A percentile compares a stretch with the other conserved stretches of the same genome.
phyloP scores from a whole-genome alignment of 2,888 invertebrate species.

The Molanna angustata region DNA sequence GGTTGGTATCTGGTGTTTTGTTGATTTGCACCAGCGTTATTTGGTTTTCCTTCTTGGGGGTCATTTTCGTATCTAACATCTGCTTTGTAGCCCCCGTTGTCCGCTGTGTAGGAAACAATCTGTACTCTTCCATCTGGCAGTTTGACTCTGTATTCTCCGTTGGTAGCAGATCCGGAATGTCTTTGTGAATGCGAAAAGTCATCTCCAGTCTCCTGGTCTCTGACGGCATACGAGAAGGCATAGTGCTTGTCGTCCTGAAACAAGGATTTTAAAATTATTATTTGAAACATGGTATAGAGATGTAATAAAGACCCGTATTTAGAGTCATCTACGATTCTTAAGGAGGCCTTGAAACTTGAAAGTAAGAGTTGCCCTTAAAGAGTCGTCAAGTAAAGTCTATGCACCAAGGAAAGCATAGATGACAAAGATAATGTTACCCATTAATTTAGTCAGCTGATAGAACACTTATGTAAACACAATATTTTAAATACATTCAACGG shows the following conservation, averaged over 20 bases:
- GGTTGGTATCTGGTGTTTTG: conserved; percentile 1
- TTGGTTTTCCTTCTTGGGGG: conserved; percentile 1
- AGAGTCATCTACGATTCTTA: no score
- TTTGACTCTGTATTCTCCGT: conserved; percentile 66
- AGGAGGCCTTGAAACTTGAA: no score
- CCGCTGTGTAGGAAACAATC: conserved; percentile 65
- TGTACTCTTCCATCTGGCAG: conserved; percentile 66
- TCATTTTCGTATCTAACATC: conserved; percentile 59
- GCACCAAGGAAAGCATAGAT: no score
- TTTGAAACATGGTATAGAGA: no score
- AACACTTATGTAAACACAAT: no score
- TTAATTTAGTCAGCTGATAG: no score
- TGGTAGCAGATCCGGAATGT: conserved; percentile 60
- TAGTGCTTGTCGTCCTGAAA: conserved; percentile 52
- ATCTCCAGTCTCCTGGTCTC: conserved; percentile 60
- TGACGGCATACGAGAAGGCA: conserved; percentile 64
- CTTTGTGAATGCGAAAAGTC: conserved; percentile 66
- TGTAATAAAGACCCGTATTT: no score
- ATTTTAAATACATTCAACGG: no score
- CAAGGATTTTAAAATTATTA: no score
- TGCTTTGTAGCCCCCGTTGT: conserved; percentile 65
- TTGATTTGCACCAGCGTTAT: not conserved
- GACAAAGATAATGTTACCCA: no score
- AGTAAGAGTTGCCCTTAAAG: no score
- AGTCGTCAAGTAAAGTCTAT: no score